Evolutionary conservation across 64 coral and sea anemone species (phyloP), one percentile per base, ranked within the genome.

Genomic region (Orbicella faveolata): DNA sequence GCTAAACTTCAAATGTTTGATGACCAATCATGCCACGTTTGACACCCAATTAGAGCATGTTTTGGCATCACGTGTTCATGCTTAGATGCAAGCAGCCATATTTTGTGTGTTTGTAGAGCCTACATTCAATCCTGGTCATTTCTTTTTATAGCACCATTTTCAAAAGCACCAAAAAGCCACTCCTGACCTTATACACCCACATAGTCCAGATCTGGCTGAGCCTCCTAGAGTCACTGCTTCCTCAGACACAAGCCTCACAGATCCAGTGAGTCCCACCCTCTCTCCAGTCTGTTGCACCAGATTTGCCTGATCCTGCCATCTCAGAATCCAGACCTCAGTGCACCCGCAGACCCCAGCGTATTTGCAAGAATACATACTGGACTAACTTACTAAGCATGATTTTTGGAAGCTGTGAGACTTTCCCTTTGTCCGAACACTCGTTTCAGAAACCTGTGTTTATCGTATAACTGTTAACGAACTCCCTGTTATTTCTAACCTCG

Each of bases 361-460:
- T 35, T 44, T 77, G 39, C 75, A 77, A 39, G 75, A 77, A 39
- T 52, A 77, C 75, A 77, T 44, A 41, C 75, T 77, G 39, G 39
- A 41, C 39, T 41, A 5, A 48, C 3, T 48, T 41, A 1, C 39
- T 77, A 17, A 41, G 75, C 36, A 35, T 41, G 75, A 41, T 77
- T 41, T 8, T 44, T 44, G 15, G 41, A 35, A 77, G 16, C 33
- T 74, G 33, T 0, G 0, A 6, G 5, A 48, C 44, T 48, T 4
- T 0, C 44, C 5, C 7, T 48, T 48, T 48, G 7, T 48, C 44
- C 44, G 3, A 48, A 48, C 2, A 48, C 44, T 48, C 44, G 44
- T 6, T 48, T 48, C 44, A 48, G 7, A 48, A 4, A 48, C 7
- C 0, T 48, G 44, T 48, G 44, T 6, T 48, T 48, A 48, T 48